Percentiles rank a stretch among this genome's conserved stretches.
These are phyloP conservation scores for Sycophila texana DNA, from an alignment of 2,888 invertebrate genomes.

Conservation along the genomic window DNA sequence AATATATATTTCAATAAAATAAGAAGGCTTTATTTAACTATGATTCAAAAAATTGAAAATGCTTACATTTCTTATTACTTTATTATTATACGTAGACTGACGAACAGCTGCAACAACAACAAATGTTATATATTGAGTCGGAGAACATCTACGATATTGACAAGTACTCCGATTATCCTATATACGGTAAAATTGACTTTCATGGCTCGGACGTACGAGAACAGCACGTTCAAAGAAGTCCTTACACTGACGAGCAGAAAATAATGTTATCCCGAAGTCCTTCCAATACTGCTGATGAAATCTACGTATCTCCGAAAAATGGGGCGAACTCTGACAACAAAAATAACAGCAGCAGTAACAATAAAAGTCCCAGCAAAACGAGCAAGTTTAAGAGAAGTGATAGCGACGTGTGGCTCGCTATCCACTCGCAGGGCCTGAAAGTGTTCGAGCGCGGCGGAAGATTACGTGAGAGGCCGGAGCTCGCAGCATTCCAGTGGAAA, in stretches of 20 bases:
- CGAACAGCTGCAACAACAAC: slow-evolving; percentile 41
- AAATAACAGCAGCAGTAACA: slow-evolving; percentile 58
- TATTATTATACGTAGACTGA: slow-evolving; percentile 13
- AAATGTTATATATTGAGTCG: slow-evolving; percentile 53
- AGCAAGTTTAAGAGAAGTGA: slow-evolving; percentile 67
- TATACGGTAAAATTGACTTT: slow-evolving; percentile 63
- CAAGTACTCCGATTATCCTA: slow-evolving; percentile 59
- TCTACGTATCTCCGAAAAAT: slow-evolving; percentile 59
- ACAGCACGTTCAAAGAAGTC: slow-evolving; percentile 61
- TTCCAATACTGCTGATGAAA: slow-evolving; percentile 52
- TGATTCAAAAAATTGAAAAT: no score
- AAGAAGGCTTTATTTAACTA: no score
- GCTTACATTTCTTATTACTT: background rate
- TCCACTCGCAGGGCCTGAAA: slow-evolving; percentile 74
- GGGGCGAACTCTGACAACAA: slow-evolving; percentile 57
- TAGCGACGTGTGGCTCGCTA: slow-evolving; percentile 75
- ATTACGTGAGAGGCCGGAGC: slow-evolving; percentile 68
- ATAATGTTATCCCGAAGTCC: slow-evolving; percentile 53
- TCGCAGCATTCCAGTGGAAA: slow-evolving; percentile 81
- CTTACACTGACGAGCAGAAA: slow-evolving; percentile 62
- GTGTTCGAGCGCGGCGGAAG: slow-evolving; percentile 73
- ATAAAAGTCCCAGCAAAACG: slow-evolving; percentile 60
- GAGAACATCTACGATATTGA: slow-evolving; percentile 66
- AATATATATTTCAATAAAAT: background rate
- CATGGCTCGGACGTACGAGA: slow-evolving; percentile 60